A percentile compares a stretch with the other conserved stretches of the same genome.
Evolutionary conservation across 37 sponge, comb jelly and placozoan species (phyloP).

Genomic region (Cladorhizidae sp.): DNA sequence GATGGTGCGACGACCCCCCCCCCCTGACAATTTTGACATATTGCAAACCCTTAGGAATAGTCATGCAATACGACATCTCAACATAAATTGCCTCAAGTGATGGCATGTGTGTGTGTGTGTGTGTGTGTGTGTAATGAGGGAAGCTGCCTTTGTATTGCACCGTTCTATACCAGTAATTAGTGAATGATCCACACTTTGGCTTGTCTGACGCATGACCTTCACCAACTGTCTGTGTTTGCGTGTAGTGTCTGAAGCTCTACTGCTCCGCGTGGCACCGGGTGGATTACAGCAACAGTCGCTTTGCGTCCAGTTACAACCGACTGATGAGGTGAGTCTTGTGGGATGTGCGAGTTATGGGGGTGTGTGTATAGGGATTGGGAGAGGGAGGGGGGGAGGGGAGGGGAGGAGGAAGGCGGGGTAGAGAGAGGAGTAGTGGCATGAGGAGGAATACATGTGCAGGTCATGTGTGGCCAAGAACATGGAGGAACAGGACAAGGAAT

Average conservation of each 20-base stretch:
- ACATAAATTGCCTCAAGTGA: background rate
- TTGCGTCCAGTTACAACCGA: slow-evolving; percentile 5
- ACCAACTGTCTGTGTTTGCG: slow-evolving; percentile 17
- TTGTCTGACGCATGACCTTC: background rate
- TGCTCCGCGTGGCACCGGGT: slow-evolving; percentile 61
- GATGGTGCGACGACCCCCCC: no score
- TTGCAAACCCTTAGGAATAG: background rate
- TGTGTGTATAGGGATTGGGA: background rate
- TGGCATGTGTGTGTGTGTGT: slow-evolving; percentile 44
- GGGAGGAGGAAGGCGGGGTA: no score
- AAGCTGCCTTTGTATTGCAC: no score
- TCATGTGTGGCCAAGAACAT: no score
- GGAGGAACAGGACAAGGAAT: no score
- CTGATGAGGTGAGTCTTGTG: slow-evolving; percentile 21
- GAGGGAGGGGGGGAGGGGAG: no score
- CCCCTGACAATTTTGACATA: no score
- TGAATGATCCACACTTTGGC: background rate
- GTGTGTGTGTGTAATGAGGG: background rate
- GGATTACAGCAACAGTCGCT: slow-evolving; percentile 48
- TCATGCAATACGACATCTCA: background rate
- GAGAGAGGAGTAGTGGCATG: no score
- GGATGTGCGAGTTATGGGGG: background rate
- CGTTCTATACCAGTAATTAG: no score
- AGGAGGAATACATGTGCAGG: no score
- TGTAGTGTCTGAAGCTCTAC: slow-evolving; percentile 69